Conservation (phyloP, 2,113 vertebrate genomes). For the Etheostoma cragini region DNA sequence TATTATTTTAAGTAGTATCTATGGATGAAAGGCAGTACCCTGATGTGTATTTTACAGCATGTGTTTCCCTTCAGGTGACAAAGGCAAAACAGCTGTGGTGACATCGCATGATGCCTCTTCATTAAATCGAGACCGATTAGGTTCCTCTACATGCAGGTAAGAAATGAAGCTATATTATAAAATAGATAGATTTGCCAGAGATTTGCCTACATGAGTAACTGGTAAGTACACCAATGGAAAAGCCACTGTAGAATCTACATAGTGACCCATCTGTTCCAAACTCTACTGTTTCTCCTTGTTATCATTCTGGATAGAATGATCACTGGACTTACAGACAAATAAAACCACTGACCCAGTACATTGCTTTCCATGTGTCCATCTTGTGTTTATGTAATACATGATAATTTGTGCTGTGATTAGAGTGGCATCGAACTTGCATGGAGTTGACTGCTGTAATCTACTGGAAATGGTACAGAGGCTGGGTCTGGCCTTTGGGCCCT, state of each 20-base stretch:
- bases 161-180: neutral
- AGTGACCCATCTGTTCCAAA: neutral
- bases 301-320: neutral
- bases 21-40: neutral
- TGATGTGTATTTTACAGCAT: no score
- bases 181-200: neutral
- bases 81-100: neutral
- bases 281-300: neutral
- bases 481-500: neutral
- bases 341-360: neutral
- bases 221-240: neutral
- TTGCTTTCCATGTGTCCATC: neutral
- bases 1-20: neutral
- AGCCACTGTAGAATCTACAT: neutral
- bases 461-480: neutral
- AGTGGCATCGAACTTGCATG: neutral
- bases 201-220: neutral
- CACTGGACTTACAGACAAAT: neutral
- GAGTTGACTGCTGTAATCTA: neutral
- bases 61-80: neutral
- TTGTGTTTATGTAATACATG: neutral
- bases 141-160: neutral
- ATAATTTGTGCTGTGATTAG: neutral
- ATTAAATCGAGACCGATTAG: neutral
- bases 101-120: neutral